Base-by-base conservation (phyloP, 2,888 invertebrate genomes). In the Cheilosia impressa region DNA sequence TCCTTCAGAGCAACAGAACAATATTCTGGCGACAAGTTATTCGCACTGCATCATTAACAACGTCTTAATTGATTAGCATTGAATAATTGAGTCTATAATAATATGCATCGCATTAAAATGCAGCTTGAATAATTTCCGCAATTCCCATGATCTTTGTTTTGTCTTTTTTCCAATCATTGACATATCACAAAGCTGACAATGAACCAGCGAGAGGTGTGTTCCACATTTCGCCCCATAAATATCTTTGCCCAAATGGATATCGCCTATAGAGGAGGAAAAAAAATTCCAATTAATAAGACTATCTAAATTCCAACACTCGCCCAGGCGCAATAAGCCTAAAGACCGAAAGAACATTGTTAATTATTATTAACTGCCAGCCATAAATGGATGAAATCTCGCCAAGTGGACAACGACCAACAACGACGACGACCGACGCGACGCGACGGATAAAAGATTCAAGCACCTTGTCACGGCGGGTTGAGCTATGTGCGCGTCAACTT, bases 261-360 rank as follows among this genome's bases (percentile, higher is more conserved):
- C 45, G 34, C 13, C 19, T 47, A 41, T 22, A 57, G 53, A 52
- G 10, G 24, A 63, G 15, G 65, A 65, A 55, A 55, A 58, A 68
- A 63, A 83, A 72, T n/a, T 83, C 73, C 73, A 80, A 80, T 75
- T 58, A 83, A 68, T 50, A 62, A 47, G 47, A 84, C 84, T 80
- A 84, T 84, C 84, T 84, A 80, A 80, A 84, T 84, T 84, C 79
- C 84, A 75, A 75, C 79, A 84, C 75, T 80, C 63, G 52, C 63
- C 66, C 41, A 52, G 15, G 63, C 63, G 50, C 41, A 52, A 17
- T 62, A 47, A 62, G 31, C 38, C 41, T 24, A 24, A 52, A 65
- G 58, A 80, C 69, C 75, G 73, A 78, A 79, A 80, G 80, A 79
- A 73, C 69, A 63, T 22, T 73, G 34, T 41, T 65, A 65, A 43